A percentile compares a stretch with the other conserved stretches of the same genome.
Evolutionary conservation across 2,797 vertebrate genomes (phyloP).

Genomic region (Peromyscus eremicus): DNA sequence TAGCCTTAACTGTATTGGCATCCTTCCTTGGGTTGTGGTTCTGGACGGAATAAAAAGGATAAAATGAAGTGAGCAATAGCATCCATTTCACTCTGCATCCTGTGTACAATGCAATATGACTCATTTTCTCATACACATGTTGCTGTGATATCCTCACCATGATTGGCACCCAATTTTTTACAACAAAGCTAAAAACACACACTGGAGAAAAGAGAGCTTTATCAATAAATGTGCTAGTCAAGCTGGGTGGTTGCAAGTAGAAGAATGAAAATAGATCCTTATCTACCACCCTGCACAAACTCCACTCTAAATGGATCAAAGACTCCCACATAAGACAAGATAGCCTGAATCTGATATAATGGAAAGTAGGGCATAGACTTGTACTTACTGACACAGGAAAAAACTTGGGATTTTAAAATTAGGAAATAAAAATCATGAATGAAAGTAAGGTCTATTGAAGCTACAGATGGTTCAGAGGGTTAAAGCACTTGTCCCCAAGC

Average conservation of each 20-base stretch:
- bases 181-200: background rate
- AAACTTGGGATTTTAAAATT: background rate
- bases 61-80: background rate
- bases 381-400: background rate
- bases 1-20: background rate
- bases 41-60: background rate
- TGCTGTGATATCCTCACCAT: background rate
- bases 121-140: background rate
- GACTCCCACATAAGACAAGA: background rate
- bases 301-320: background rate
- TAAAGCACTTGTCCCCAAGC: background rate
- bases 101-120: background rate
- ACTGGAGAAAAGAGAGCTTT: background rate
- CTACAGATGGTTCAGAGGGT: background rate
- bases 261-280: background rate
- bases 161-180: background rate
- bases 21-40: background rate
- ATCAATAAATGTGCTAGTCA: background rate
- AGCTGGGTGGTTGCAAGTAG: background rate
- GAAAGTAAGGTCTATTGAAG: background rate
- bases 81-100: background rate
- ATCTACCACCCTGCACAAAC: background rate
- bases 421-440: background rate
- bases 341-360: background rate
- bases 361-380: background rate